These are phyloP conservation scores for Zosterops lateralis DNA, from an alignment of 2,113 vertebrate genomes.

Conservation along the genomic window DNA sequence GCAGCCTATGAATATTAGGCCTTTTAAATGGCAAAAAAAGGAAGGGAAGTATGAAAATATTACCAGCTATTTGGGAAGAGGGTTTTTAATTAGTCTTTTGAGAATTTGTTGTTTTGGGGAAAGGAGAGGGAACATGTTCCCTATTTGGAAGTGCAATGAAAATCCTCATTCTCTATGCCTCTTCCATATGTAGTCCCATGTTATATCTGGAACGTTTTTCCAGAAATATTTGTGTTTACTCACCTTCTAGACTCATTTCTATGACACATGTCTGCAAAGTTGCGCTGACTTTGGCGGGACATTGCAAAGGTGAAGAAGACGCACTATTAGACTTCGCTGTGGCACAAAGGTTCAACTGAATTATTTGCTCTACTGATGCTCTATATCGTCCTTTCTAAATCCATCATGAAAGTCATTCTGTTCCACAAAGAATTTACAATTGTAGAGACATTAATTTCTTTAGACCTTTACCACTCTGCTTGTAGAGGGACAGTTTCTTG, in stretches of 20 bases:
- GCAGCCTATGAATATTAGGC: background rate
- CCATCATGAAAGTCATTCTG: background rate
- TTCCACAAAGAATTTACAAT: background rate
- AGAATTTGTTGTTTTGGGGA: background rate
- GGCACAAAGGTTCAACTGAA: background rate
- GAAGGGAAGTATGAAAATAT: background rate
- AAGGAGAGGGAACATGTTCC: background rate
- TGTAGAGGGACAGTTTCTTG: background rate
- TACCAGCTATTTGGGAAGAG: background rate
- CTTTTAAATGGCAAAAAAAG: background rate
- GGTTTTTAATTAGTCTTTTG: background rate
- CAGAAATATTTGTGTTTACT: background rate
- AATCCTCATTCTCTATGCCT: background rate
- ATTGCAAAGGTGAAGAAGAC: background rate
- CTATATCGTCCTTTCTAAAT: background rate
- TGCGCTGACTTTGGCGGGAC: background rate
- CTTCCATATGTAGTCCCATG: background rate
- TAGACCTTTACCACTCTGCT: background rate
- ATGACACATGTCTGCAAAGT: background rate
- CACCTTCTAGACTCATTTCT: background rate
- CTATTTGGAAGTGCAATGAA: background rate
- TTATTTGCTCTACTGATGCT: background rate
- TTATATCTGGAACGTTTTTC: slow-evolving; percentile 11
- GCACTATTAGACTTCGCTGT: background rate
- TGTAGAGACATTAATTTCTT: background rate